Evolutionary conservation across 2,113 vertebrate species (phyloP).

Genomic region (Microtus ochrogaster): DNA sequence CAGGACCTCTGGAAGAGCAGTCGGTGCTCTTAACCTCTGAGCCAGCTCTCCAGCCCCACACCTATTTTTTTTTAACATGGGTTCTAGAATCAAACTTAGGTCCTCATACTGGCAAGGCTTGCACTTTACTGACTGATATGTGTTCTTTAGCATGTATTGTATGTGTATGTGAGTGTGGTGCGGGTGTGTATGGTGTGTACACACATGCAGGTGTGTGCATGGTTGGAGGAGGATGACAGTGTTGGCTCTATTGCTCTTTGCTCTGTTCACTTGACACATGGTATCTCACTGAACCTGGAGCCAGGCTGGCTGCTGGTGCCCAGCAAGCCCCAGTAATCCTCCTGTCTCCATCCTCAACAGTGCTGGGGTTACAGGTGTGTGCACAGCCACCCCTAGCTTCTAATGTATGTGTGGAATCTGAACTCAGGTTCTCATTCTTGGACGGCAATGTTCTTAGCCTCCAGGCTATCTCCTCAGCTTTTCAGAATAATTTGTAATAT

Average conservation of each 20-base stretch:
- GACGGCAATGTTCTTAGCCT: not conserved
- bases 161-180: not conserved
- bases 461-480: not conserved
- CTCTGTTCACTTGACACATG: not conserved
- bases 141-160: not conserved
- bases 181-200: not conserved
- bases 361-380: not conserved
- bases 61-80: not conserved
- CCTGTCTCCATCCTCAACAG: not conserved
- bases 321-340: not conserved
- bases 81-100: not conserved
- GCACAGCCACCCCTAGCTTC: not conserved
- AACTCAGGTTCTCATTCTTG: not conserved
- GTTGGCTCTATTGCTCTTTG: not conserved
- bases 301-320: not conserved
- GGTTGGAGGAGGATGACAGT: not conserved
- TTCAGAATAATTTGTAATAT: not conserved
- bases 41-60: too few species aligned
- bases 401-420: not conserved
- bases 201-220: not conserved
- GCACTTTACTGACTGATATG: not conserved
- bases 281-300: not conserved
- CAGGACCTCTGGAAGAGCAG: too few species aligned
- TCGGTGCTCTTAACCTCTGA: too few species aligned
- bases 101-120: not conserved